A percentile compares a stretch with the other conserved stretches of the same genome.
phyloP scores from a whole-genome alignment of 2,113 vertebrate species.

The Megaceryle maxima region DNA sequence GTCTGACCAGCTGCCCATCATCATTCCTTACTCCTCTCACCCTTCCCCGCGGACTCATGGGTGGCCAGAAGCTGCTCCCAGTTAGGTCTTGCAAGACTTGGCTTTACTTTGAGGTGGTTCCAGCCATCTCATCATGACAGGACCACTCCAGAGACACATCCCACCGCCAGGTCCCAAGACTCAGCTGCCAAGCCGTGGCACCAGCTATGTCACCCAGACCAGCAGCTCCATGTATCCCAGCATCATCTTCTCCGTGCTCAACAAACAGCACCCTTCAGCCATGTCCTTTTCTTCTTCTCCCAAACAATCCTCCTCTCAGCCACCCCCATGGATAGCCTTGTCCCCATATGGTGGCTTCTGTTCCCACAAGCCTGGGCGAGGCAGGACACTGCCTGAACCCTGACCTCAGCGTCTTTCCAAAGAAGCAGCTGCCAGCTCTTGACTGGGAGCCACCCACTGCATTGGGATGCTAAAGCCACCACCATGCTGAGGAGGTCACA shows the following conservation, averaged over 20 bases:
- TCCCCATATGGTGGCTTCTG: neutral
- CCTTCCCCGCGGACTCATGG: neutral
- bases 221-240: neutral
- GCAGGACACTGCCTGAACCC: neutral
- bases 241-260: neutral
- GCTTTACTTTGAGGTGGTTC: neutral
- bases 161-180: neutral
- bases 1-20: neutral
- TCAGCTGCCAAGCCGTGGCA: neutral
- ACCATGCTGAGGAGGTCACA: accelerated
- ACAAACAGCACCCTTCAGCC: neutral
- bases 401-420: neutral
- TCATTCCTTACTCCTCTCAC: neutral
- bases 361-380: neutral
- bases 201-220: neutral
- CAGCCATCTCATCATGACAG: neutral
- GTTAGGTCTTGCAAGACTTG: neutral
- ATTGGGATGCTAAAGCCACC: neutral
- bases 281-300: neutral
- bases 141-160: neutral
- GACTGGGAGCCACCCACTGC: neutral
- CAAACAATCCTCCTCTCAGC: neutral
- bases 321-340: neutral
- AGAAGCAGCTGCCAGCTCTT: neutral
- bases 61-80: neutral